phyloP scores from a whole-genome alignment of 1,140 invertebrate species.

The Temnothorax curvispinosus region DNA sequence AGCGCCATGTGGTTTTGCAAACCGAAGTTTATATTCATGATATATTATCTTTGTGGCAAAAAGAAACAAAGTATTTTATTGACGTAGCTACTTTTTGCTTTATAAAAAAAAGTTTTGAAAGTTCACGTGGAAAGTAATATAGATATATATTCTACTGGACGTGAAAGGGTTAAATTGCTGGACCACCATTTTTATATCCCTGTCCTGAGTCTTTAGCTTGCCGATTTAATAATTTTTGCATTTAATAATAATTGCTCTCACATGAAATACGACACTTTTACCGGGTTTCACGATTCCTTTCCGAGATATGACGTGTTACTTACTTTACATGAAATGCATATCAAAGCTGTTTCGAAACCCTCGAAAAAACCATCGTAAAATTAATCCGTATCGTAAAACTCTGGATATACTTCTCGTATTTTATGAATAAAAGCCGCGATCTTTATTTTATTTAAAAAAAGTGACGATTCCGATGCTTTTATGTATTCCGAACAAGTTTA shows the following conservation, averaged over 20 bases:
- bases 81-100: neutral
- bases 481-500: neutral
- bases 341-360: conserved; percentile 5
- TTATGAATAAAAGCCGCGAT: neutral
- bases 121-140: neutral
- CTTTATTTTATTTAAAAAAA: neutral
- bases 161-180: neutral
- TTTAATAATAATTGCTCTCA: conserved; percentile 10
- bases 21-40: neutral
- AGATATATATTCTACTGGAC: neutral
- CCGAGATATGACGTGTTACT: neutral
- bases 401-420: neutral
- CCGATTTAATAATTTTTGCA: conserved; percentile 17
- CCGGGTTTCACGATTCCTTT: neutral
- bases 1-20: neutral
- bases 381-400: conserved; percentile 20
- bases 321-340: neutral
- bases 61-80: neutral
- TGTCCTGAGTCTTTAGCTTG: neutral
- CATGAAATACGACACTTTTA: neutral
- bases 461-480: neutral
- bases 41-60: neutral
- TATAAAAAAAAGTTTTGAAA: neutral
- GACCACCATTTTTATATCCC: conserved; percentile 6
- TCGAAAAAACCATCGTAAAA: conserved; percentile 28